Percentiles rank a stretch among this genome's conserved stretches.
These are phyloP conservation scores for Pharmacophagus antenor DNA, from an alignment of 2,888 invertebrate genomes.

Conservation along the genomic window DNA sequence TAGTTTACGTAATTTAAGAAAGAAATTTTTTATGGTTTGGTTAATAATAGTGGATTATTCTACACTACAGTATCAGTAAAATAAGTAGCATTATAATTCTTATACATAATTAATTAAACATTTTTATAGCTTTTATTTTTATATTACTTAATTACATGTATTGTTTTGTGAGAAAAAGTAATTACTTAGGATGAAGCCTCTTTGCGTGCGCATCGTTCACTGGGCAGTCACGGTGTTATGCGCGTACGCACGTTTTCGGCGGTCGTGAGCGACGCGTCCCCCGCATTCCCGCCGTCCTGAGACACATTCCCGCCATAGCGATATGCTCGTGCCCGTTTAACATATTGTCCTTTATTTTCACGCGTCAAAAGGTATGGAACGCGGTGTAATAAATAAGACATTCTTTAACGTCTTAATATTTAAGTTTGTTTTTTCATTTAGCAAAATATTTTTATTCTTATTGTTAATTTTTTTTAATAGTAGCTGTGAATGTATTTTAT, in stretches of 20 bases:
- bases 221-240: conserved; percentile 45
- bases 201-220: conserved; percentile 29
- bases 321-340: conserved; percentile 62
- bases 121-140: too few relatives aligned
- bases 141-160: too few relatives aligned
- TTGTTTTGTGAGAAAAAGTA: too few relatives aligned
- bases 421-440: conserved; percentile 18
- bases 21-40: too few relatives aligned
- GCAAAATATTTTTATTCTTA: background rate
- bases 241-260: conserved; percentile 46
- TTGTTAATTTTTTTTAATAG: background rate
- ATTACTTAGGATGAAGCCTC: too few relatives aligned
- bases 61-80: too few relatives aligned
- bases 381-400: conserved; percentile 32
- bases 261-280: conserved; percentile 40
- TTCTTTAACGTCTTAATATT: conserved; percentile 28
- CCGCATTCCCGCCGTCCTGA: conserved; percentile 43
- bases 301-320: conserved; percentile 66
- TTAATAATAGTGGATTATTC: too few relatives aligned
- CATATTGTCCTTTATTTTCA: conserved; percentile 61
- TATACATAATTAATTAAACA: too few relatives aligned
- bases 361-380: conserved; percentile 43
- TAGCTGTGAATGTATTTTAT: too few relatives aligned
- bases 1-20: too few relatives aligned
- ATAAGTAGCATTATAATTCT: too few relatives aligned